Base-by-base conservation (phyloP, 2,888 invertebrate genomes). In the Aphelenchoides bicaudatus region DNA sequence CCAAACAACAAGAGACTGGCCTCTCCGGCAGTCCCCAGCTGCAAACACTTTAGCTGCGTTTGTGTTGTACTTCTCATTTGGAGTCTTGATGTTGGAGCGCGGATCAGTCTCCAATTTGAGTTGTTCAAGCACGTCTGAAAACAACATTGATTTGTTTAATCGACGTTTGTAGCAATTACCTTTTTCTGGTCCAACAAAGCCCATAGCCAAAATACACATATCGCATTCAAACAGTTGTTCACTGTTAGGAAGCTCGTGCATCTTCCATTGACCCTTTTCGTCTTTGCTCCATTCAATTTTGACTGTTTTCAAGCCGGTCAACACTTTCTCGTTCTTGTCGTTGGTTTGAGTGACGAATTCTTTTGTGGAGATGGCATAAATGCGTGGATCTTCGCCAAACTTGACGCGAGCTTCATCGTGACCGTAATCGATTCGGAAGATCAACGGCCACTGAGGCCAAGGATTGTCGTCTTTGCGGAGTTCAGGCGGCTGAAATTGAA, bases 1-100 rank as follows among this genome's bases (percentile, higher is more conserved):
- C 91, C 94, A 96, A 6, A 98, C 98, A 3, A 98, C 93, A 58
- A 98, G 84, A 0, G 94, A 94, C 80, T 98, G 98, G n/a, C 98
- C 98, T 71, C 96, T 87, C 8, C 55, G 56, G 30, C 55, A 54
- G 47, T 54, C 55, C 10, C 55, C 55, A 6, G 55, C 55, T n/a
- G 55, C 55, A 72, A 77, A 58, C 46, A 96, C 88, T 80, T 88
- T 88, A 37, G 86, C 85, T 69, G 88, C 84, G 16, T 86, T 87
- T 0, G 91, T 90, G 61, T 85, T 84, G 82, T 90, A 93, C 78
- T 87, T 86, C 23, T 87, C 86, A 64, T 83, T 82, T 1, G 86
- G 85, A 0, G 91, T 90, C 74, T 88, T 86, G 68, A 92, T 87
- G 82, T 98, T 98, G 74, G 92, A 90, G 63, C 96, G 86, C 0